phyloP scores from a whole-genome alignment of 2,888 invertebrate species.

The Drosophila kuntzei region DNA sequence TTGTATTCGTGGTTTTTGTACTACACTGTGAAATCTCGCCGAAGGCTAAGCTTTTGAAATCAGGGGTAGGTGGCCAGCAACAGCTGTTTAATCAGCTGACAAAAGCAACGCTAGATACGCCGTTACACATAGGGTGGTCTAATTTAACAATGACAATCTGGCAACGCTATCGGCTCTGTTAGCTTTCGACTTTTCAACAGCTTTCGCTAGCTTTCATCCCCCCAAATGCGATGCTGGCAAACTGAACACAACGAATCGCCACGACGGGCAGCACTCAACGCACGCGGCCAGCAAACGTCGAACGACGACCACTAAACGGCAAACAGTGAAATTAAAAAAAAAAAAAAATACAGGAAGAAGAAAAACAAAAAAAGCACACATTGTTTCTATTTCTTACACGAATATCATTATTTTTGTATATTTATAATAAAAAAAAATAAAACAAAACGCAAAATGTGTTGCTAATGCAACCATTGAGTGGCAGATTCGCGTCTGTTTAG shows the following conservation, averaged over 20 bases:
- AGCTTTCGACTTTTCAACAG: constrained; percentile 26
- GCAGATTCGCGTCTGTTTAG: constrained; percentile 26
- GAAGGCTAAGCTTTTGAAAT: constrained; percentile 8
- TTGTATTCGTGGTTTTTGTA: neutral
- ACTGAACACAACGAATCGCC: constrained; percentile 34
- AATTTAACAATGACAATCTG: constrained; percentile 33
- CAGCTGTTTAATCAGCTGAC: constrained; percentile 26
- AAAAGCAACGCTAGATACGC: constrained; percentile 34
- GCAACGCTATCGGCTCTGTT: constrained; percentile 8
- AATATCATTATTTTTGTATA: constrained; percentile 10
- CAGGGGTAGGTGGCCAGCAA: neutral
- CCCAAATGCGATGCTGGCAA: constrained; percentile 55
- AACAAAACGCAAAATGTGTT: constrained; percentile 20
- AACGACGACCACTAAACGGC: constrained; percentile 7
- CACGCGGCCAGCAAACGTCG: constrained; percentile 12
- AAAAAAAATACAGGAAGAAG: neutral
- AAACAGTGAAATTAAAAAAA: neutral
- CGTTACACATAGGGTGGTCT: constrained; percentile 21
- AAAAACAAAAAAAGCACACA: constrained; percentile 6
- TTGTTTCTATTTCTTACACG: constrained; percentile 13
- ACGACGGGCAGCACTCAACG: constrained; percentile 33
- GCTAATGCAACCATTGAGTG: constrained; percentile 6
- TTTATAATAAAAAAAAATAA: constrained; percentile 7
- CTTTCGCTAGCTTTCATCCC: constrained; percentile 48
- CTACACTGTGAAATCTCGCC: neutral